Evolutionary conservation across 2,797 vertebrate species (phyloP).

Genomic region (Phrynocephalus forsythii): DNA sequence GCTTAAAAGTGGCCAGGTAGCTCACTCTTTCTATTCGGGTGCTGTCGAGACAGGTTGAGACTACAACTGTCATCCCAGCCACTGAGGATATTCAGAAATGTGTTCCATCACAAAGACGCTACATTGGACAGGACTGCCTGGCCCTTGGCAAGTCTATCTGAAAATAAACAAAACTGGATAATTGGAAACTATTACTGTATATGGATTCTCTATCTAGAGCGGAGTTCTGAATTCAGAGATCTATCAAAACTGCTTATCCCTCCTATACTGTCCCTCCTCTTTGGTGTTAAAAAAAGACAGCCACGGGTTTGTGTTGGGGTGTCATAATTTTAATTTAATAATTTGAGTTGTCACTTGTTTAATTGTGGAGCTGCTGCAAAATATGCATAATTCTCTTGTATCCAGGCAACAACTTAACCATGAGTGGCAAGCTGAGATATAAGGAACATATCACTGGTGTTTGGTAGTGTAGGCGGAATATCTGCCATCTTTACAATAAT

Average conservation of each 20-base stretch:
- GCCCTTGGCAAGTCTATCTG: not conserved
- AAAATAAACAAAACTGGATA: not conserved
- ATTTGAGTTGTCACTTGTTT: constrained; percentile 27
- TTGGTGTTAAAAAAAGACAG: not conserved
- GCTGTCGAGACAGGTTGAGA: not conserved
- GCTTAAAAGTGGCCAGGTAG: not conserved
- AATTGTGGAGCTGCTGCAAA: not conserved
- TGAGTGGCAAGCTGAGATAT: constrained; percentile 4
- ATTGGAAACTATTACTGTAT: not conserved
- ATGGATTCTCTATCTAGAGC: not conserved
- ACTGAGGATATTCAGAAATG: not conserved
- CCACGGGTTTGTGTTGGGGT: not conserved
- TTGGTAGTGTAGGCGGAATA: not conserved
- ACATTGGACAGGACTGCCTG: not conserved
- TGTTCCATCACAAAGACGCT: not conserved
- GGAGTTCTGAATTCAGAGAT: not conserved
- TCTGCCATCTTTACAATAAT: not conserved
- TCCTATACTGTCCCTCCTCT: not conserved
- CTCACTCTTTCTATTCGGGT: not conserved
- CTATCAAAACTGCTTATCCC: not conserved
- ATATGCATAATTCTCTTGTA: not conserved
- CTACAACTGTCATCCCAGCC: not conserved
- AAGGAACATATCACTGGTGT: not conserved
- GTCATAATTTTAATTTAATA: constrained; percentile 13
- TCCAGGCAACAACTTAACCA: not conserved